Percentiles rank a stretch among this genome's conserved stretches.
These are phyloP conservation scores for Cardinalis cardinalis DNA, from an alignment of 2,113 vertebrate genomes.

Conservation along the genomic window DNA sequence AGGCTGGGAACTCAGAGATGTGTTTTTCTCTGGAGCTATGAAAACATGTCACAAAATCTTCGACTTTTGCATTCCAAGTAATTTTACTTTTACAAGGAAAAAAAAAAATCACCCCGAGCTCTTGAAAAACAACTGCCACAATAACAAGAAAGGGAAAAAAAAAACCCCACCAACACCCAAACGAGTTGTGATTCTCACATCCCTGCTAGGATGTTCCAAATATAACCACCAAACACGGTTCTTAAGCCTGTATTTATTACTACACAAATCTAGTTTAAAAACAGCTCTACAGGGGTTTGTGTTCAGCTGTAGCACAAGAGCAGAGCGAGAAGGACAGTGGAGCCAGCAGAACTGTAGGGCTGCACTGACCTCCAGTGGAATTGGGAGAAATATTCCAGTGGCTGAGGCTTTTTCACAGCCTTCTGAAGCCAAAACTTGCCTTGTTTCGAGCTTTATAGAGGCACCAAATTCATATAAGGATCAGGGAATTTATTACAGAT, in stretches of 20 bases:
- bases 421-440: neutral
- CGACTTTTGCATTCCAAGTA: neutral
- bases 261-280: slow-evolving; percentile 54
- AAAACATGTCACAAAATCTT: neutral
- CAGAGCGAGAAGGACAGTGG: neutral
- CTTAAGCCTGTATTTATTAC: slow-evolving; percentile 59
- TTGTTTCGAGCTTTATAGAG: neutral
- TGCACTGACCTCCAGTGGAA: slow-evolving; percentile 76
- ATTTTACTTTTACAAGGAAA: neutral
- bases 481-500: neutral
- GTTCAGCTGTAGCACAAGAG: neutral
- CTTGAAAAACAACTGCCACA: neutral
- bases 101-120: neutral
- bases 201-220: slow-evolving; percentile 44
- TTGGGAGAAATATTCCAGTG: neutral
- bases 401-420: neutral
- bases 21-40: neutral
- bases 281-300: slow-evolving; percentile 36
- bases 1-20: neutral
- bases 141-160: neutral
- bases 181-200: slow-evolving; percentile 19
- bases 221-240: slow-evolving; percentile 39
- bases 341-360: slow-evolving; percentile 12
- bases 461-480: neutral
- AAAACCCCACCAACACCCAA: neutral